Evolutionary conservation across 1,140 invertebrate genomes (phyloP).

Genomic region (Harlomillsia oculata): DNA sequence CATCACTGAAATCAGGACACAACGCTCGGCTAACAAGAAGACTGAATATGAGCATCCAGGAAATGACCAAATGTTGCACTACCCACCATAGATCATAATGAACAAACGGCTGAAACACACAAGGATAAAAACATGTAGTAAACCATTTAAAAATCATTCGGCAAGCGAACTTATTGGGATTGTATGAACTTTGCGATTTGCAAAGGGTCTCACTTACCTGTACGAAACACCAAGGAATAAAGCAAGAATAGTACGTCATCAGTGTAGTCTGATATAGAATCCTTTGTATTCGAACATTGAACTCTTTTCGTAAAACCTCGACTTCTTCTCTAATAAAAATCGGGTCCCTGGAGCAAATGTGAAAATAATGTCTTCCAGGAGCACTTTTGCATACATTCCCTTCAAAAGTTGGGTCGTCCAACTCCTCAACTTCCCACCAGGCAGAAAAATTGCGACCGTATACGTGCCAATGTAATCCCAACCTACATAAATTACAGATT

Average conservation of each 20-base stretch:
- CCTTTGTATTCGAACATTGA: conserved; percentile 77
- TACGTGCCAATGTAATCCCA: conserved; percentile 71
- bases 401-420: conserved; percentile 13
- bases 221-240: conserved; percentile 81
- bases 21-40: conserved; percentile 28
- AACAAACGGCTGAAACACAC: conserved; percentile 56
- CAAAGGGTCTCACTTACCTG: conserved; percentile 59
- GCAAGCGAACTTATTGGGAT: no score
- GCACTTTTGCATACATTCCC: neutral
- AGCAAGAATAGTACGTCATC: conserved; percentile 81
- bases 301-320: conserved; percentile 69
- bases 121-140: conserved; percentile 6
- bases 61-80: conserved; percentile 59
- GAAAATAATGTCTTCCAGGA: conserved; percentile 42
- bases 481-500: conserved; percentile 43
- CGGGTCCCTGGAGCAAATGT: conserved; percentile 43
- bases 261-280: conserved; percentile 80
- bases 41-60: conserved; percentile 29
- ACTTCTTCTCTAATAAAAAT: conserved; percentile 69
- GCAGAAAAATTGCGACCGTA: conserved; percentile 53
- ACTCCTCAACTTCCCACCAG: conserved; percentile 27
- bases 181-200: no score
- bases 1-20: conserved; percentile 63
- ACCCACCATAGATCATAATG: conserved; percentile 79
- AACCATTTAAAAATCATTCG: no score